These are phyloP conservation scores for Tadarida brasiliensis DNA, from an alignment of 2,797 vertebrate species.

Conservation along the genomic window DNA sequence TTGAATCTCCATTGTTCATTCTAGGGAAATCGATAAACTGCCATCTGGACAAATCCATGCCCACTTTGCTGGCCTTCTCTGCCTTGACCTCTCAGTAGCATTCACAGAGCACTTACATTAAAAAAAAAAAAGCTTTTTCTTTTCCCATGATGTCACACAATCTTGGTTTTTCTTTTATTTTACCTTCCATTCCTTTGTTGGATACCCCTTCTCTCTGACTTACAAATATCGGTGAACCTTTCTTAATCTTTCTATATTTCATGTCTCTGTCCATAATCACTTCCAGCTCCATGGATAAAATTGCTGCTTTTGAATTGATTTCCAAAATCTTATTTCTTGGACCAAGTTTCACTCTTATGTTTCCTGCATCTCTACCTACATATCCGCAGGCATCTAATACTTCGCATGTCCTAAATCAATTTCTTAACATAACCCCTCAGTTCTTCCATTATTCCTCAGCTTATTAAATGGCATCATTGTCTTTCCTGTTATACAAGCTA, in stretches of 20 bases:
- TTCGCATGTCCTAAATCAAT: background rate
- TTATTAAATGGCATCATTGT: background rate
- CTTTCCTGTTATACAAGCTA: background rate
- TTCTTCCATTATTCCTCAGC: background rate
- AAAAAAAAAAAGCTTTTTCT: background rate
- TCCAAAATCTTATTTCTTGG: conserved; percentile 29
- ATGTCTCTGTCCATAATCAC: background rate
- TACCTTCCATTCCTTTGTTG: background rate
- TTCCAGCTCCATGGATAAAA: background rate
- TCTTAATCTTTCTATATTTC: conserved; percentile 14
- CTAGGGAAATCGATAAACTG: background rate
- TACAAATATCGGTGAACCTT: background rate
- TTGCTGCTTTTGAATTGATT: background rate
- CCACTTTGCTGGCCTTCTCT: background rate
- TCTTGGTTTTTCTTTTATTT: background rate
- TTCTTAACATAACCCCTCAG: background rate
- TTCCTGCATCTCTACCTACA: background rate
- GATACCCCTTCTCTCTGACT: background rate
- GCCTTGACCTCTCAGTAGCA: background rate
- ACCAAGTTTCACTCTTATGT: background rate
- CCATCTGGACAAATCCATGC: background rate
- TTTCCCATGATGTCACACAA: background rate
- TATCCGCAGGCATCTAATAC: background rate
- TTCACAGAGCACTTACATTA: background rate
- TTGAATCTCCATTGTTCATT: background rate